phyloP scores from a whole-genome alignment of 2,888 invertebrate genomes.

The Dinocampus coccinellae region DNA sequence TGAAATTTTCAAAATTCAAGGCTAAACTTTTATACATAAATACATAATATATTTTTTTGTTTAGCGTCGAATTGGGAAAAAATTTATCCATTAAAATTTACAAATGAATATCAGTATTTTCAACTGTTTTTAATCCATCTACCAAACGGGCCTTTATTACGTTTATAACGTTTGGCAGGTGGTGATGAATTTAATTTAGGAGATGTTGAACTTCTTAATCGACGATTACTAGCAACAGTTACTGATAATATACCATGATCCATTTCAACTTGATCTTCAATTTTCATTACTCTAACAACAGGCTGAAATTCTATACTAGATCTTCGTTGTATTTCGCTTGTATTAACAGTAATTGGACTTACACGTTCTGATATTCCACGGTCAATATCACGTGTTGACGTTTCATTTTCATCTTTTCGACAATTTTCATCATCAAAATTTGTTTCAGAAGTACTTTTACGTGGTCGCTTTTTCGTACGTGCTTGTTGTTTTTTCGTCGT shows the following conservation, averaged over 20 bases:
- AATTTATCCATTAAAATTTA: slow-evolving; percentile 37
- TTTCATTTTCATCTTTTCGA: slow-evolving; percentile 50
- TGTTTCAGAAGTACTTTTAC: slow-evolving; percentile 40
- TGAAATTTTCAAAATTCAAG: slow-evolving; percentile 52
- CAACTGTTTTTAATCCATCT: slow-evolving; percentile 65
- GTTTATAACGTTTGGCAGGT: slow-evolving; percentile 60
- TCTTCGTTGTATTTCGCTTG: slow-evolving; percentile 60
- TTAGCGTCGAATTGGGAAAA: slow-evolving; percentile 41
- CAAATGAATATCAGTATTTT: slow-evolving; percentile 42
- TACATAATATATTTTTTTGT: slow-evolving; percentile 1
- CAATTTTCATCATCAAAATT: slow-evolving; percentile 56
- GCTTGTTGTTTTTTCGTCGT: slow-evolving; percentile 36
- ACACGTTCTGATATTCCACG: slow-evolving; percentile 55
- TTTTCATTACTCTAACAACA: slow-evolving; percentile 77
- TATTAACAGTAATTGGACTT: slow-evolving; percentile 51
- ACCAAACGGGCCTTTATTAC: slow-evolving; percentile 56
- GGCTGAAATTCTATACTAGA: slow-evolving; percentile 74
- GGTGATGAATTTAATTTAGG: slow-evolving; percentile 57
- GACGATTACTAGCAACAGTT: slow-evolving; percentile 65
- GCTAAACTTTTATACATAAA: slow-evolving; percentile 16
- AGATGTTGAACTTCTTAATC: slow-evolving; percentile 65
- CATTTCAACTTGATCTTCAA: slow-evolving; percentile 71
- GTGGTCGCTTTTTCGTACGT: slow-evolving; percentile 49
- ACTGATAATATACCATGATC: slow-evolving; percentile 64
- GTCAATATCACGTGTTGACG: slow-evolving; percentile 49